phyloP scores from a whole-genome alignment of 2,113 vertebrate species.

The Pseudolaguvia tuberculata region DNA sequence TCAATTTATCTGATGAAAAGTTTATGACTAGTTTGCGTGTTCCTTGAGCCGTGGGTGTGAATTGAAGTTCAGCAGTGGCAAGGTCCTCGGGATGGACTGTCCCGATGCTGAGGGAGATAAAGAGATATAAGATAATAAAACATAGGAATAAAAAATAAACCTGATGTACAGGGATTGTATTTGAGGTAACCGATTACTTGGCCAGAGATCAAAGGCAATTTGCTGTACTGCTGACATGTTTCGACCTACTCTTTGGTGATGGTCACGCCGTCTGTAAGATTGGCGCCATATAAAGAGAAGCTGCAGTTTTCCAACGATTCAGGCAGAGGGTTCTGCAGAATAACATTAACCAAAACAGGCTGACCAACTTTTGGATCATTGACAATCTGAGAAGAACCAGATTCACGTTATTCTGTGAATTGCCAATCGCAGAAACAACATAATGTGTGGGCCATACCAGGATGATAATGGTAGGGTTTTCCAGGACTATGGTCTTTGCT shows the following conservation, averaged over 20 bases:
- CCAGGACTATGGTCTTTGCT: slow-evolving; percentile 74
- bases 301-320: slow-evolving; percentile 64
- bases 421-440: no score
- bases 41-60: slow-evolving; percentile 65
- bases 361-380: slow-evolving; percentile 72
- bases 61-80: slow-evolving; percentile 64
- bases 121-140: not conserved
- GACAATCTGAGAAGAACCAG: slow-evolving; percentile 64
- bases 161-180: no score
- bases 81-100: slow-evolving; percentile 57
- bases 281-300: slow-evolving; percentile 73
- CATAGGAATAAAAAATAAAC: not conserved
- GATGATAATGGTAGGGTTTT: slow-evolving; percentile 77
- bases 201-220: not conserved
- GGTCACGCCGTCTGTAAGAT: slow-evolving; percentile 65
- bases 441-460: slow-evolving; percentile 61
- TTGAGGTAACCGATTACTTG: not conserved
- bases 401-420: not conserved
- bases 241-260: slow-evolving; percentile 68
- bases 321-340: slow-evolving; percentile 73
- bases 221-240: not conserved
- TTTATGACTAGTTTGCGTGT: slow-evolving; percentile 76
- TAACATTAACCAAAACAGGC: slow-evolving; percentile 70
- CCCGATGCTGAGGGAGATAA: slow-evolving; percentile 53
- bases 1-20: slow-evolving; percentile 78